These are phyloP conservation scores for Puntigrus tetrazona DNA, from an alignment of 2,113 vertebrate species.

Conservation along the genomic window DNA sequence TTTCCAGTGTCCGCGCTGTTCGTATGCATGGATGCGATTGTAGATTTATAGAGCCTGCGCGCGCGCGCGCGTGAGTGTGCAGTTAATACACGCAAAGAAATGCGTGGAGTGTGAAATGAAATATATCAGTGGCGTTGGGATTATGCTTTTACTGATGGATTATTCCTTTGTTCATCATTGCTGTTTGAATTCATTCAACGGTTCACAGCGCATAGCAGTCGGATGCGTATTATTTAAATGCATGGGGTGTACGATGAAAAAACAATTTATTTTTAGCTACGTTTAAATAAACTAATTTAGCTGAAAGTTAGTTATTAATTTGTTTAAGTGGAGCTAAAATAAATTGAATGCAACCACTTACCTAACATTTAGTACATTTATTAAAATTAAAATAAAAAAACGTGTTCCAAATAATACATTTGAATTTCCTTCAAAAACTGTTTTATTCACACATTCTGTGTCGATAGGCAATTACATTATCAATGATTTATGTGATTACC, in stretches of 20 bases:
- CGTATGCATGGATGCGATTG: slow-evolving; percentile 7
- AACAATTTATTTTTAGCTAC: no score
- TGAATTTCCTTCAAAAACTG: not conserved
- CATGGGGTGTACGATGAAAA: no score
- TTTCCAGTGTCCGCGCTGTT: slow-evolving; percentile 59
- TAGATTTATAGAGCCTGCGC: not conserved
- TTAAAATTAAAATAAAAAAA: no score
- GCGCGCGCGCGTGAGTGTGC: not conserved
- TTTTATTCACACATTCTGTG: not conserved
- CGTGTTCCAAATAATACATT: not conserved
- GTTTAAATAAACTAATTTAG: no score
- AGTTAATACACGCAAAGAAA: not conserved
- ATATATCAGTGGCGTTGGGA: slow-evolving; percentile 12
- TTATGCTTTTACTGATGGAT: not conserved
- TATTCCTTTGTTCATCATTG: slow-evolving; percentile 19
- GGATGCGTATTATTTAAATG: not conserved
- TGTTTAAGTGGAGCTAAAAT: no score
- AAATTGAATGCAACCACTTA: no score
- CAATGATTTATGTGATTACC: not conserved
- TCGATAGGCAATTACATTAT: not conserved
- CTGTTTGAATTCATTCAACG: not conserved
- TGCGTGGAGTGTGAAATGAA: not conserved
- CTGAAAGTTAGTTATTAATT: no score
- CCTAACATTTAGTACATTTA: no score
- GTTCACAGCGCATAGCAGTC: not conserved